Evolutionary conservation across 2,888 invertebrate species (phyloP).

Genomic region (Lasioglossum lativentre): DNA sequence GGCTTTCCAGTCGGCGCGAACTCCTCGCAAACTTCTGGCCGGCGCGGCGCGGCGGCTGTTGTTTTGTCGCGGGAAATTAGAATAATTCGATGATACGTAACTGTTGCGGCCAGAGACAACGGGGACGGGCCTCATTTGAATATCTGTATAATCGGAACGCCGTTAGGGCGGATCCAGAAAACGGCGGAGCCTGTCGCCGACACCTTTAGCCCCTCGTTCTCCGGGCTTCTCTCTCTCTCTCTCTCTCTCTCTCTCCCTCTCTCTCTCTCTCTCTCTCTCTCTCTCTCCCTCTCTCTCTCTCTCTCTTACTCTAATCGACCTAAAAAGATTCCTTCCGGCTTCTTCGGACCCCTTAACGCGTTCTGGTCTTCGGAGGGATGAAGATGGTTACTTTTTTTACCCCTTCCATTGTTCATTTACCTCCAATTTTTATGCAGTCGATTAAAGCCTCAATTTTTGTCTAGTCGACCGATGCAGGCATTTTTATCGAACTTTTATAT

Average conservation of each 20-base stretch:
- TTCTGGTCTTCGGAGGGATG: not conserved
- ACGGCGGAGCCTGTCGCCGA: conserved; percentile 79
- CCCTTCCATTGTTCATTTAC: not conserved
- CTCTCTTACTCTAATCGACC: conserved; percentile 34
- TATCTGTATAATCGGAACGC: conserved; percentile 84
- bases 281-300: too few relatives aligned
- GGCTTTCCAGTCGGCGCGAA: conserved; percentile 32
- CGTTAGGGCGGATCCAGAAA: conserved; percentile 83
- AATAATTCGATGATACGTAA: conserved; percentile 85
- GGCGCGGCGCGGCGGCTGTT: too few relatives aligned
- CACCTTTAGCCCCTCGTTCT: conserved; percentile 72
- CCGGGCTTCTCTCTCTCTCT: conserved; percentile 50
- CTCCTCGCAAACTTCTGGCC: conserved; percentile 62
- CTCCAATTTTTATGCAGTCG: not conserved
- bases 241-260: not conserved
- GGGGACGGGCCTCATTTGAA: conserved; percentile 81
- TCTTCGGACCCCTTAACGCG: not conserved
- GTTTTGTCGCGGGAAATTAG: conserved; percentile 83
- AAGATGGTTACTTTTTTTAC: not conserved
- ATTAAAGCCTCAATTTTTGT: not conserved
- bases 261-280: conserved; percentile 47
- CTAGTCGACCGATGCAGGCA: not conserved
- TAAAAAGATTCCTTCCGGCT: not conserved
- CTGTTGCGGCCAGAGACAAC: conserved; percentile 83
- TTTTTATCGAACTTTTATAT: not conserved